phyloP scores from a whole-genome alignment of 2,113 vertebrate species.

The Brienomyrus longianalis region DNA sequence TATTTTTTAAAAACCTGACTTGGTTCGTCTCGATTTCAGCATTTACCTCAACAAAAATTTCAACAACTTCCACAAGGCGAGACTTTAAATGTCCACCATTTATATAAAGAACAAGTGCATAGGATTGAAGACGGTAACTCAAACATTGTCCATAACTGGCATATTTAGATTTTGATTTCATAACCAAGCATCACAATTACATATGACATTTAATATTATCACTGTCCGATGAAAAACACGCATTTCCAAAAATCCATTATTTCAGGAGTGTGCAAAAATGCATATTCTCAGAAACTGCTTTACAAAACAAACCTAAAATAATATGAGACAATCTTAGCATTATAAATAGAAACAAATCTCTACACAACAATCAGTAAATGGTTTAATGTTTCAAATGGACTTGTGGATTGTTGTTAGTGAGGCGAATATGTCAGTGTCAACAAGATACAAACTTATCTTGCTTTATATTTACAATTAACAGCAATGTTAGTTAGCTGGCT shows the following conservation, averaged over 20 bases:
- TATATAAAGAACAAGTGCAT: not conserved
- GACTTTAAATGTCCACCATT: not conserved
- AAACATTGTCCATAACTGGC: not conserved
- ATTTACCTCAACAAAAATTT: not conserved
- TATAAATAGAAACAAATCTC: not conserved
- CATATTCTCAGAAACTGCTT: not conserved
- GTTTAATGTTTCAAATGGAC: not conserved
- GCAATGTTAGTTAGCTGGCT: not conserved
- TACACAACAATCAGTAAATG: not conserved
- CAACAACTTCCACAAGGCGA: not conserved
- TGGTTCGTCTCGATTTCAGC: not conserved
- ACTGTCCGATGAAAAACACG: not conserved
- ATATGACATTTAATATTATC: not conserved
- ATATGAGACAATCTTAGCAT: not conserved
- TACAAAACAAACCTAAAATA: not conserved
- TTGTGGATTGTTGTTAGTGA: not conserved
- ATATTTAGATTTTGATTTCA: not conserved
- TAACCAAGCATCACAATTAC: not conserved
- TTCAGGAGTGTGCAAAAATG: not conserved
- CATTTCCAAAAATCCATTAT: not conserved
- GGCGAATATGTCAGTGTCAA: not conserved
- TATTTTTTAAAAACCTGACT: not conserved
- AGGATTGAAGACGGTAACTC: not conserved
- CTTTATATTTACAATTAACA: not conserved
- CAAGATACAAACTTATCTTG: not conserved